Evolutionary conservation across 1,140 invertebrate genomes (phyloP), one percentile per base, ranked within the genome.

Genomic region (Nylanderia fulva): DNA sequence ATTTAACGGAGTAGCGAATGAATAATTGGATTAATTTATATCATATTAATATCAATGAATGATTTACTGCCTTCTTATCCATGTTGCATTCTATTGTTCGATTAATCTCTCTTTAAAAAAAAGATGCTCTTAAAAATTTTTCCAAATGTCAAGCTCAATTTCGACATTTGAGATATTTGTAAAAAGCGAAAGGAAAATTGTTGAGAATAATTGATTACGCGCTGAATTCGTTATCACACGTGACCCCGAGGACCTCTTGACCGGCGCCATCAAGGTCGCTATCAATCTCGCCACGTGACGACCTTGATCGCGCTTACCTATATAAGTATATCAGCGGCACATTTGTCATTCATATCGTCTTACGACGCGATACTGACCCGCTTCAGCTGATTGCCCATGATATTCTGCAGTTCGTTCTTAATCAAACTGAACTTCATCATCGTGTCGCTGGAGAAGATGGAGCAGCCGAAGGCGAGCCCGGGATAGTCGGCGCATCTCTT

Each of bases 371-470:
- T 95, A 97, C 96, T 97, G 97, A 99, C 99, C 98, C 98, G 96
- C 96, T 98, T 99, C 72, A 99, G 96, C 93, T 99, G 98, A 93
- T 98, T 98, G 93, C 98, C 98, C 96, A 99, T 98, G 91, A 99
- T 98, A 96, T 99, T 99, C 95, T 99, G 98, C 91, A 99, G 96
- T 95, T 99, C 99, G 95, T 99, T 99, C 93, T 97, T 97, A 92
- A 99, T 99, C 66, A 99, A 97, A 93, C 97, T 98, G 95, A 99
- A 99, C 95, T 99, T 99, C 97, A 99, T 99, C 96, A 99, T 97
- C 2, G 99, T 99, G 93, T 99, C 98, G 63, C 98, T 99, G 92
- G 98, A 98, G 94, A 99, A 99, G 92, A 98, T 98, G 27, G 98
- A 98, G 85, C 96, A 96, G 27, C 98, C 98, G 90, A 99, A 98